Evolutionary conservation across 2,888 invertebrate genomes (phyloP), one percentile per base, ranked within the genome.

Genomic region (Troglohyphantes excavatus): DNA sequence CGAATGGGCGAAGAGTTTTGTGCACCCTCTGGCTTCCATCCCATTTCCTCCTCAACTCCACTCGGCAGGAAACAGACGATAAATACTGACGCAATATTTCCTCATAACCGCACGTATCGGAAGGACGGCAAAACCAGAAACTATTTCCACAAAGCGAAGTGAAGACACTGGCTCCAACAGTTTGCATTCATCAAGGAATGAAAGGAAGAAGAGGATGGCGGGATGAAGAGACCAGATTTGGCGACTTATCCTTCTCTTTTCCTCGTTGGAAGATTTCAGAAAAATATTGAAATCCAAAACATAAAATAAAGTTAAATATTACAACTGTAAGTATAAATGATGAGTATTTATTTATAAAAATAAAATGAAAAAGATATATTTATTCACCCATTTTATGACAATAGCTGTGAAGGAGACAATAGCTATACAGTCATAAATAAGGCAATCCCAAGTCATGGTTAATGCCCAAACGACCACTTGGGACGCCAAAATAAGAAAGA

Each of bases 71-170:
- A 46, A 46, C 19, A 46, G 13, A 43, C 26, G 59, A 75, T 19
- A 61, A 75, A 75, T 75, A 21, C 75, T n/a, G 29, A 33, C 27
- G 53, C 53, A 27, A 75, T 75, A 53, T 75, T 75, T 75, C 61
- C 59, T 75, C 75, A 75, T 75, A 75, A 75, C 75, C 33, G 59
- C 29, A 17, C 27, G 29, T 43, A 43, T 72, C 21, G 26, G 43
- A 72, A 68, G 27, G 29, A 13, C 21, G 70, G 23, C 43, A 39
- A 43, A 72, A 43, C 59, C 73, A 17, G 53, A 43, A 59, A 59
- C 59, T 29, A 59, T 75, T 75, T 53, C 59, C 29, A 46, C 29
- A 26, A 75, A 27, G 46, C 21, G 53, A 73, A 73, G 72, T 19
- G 46, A 72, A 43, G 46, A 72, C 43, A 75, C 63, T 29, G 59